Base-by-base conservation (phyloP, 2,797 vertebrate species). In the Paratrypauchen microcephalus region DNA sequence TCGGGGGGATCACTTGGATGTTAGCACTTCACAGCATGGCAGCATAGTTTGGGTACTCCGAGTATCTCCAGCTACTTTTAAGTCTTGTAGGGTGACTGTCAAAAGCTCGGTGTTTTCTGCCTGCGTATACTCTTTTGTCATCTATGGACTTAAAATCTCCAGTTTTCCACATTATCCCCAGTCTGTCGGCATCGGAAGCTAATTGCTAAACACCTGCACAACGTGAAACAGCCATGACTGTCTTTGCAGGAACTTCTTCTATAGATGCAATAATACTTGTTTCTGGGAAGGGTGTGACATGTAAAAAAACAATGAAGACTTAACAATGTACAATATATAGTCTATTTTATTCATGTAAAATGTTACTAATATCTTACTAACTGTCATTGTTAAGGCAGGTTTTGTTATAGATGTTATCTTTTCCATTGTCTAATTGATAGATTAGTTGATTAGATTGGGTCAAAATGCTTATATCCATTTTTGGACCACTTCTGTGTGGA, bases 301-400 rank as follows among this genome's bases (percentile, higher is more conserved):
- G 87, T 88, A 89, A 89, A 90, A 90, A 89, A 87, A 85, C 28
- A 56, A 84, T 87, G 75, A 91, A 87, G 83, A 90, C 87, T 86
- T 80, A 87, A 88, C 72, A 59, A 81, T 92, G 89, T 92, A 92
- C 78, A 87, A 88, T 84, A 89, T 69, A 92, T 90, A 91, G 84
- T 90, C 89, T 93, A 92, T 92, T 93, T 90, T 92, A 89, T 90
- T 89, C 83, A 86, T 90, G 86, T 92, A 82, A 85, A 89, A 85
- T 89, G 86, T 89, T 86, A 84, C 82, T 93, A 90, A 87, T 91
- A 91, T 90, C 82, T 87, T 84, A 87, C 82, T 89, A 89, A 88
- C 77, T 81, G 69, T 81, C 77, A 68, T 72, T 88, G 87, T 89
- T 79, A 78, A 81, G 82, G 85, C 77, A 83, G 78, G 72, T 80